Evolutionary conservation across 2,113 vertebrate genomes (phyloP), one percentile per base, ranked within the genome.

Genomic region (Mormoops blainvillei): DNA sequence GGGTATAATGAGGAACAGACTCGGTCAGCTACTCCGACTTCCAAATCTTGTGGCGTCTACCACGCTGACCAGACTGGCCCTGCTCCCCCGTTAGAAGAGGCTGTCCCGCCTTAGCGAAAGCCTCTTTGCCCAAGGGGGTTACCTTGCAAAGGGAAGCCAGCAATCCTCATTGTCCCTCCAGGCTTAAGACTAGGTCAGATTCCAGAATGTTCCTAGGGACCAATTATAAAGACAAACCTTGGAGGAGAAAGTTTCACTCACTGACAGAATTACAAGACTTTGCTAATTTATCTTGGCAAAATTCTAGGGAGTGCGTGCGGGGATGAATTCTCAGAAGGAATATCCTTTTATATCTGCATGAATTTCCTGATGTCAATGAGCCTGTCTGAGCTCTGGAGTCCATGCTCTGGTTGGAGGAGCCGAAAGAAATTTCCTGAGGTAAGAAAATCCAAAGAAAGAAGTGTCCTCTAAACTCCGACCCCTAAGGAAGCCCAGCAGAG

Each of bases 181-280:
- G 88, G 61, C 43, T 93, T 48, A 65, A 24, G 58, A 50, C 78
- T 20, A 52, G 84, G 74, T 95, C 84, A 56, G 38, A 94, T 94
- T 94, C 91, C 81, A 81, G 52, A 33, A 5, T 61, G 70, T 87
- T 89, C 56, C 63, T 71, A 38, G 92, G 87, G 90, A 84, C 83
- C 80, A 95, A 89, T 92, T 95, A 92, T 54, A 45, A 89, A 94
- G 80, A 71, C 87, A 81, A 33, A 43, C 76, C 56, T 70, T 89
- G 52, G n/a, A 38, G 54, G 63, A 95, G 83, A 92, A 63, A 58
- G 61, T 80, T 89, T 83, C n/a, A 45, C n/a, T 83, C 38, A 36
- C 63, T 58, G 84, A 68, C 85, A 82, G 94, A 68, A 87, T 87
- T 70, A 18, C 2, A 92, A 48, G 80, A 54, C 33, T 88, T 95